Evolutionary conservation across 1,140 invertebrate species (phyloP).

Genomic region (Galleria mellonella): DNA sequence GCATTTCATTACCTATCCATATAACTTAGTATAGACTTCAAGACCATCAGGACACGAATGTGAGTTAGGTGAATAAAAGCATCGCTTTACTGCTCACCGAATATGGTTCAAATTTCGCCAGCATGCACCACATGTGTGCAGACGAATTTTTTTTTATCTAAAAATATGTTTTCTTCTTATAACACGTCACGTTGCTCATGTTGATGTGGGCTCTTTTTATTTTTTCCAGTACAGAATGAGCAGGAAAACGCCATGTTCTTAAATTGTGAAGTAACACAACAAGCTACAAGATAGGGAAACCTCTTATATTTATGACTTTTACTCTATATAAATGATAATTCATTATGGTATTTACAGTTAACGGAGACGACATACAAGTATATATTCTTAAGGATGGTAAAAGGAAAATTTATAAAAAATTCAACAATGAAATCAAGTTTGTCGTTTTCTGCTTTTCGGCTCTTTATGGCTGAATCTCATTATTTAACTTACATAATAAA

Average conservation of each 20-base stretch:
- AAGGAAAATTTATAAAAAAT: no score
- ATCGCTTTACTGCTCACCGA: neutral
- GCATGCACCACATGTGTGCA: neutral
- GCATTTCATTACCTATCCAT: slow-evolving; percentile 11
- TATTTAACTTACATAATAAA: no score
- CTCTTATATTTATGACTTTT: neutral
- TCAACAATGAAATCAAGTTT: no score
- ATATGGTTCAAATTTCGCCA: neutral
- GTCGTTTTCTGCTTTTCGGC: no score
- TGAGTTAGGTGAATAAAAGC: neutral
- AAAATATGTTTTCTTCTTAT: slow-evolving; percentile 1
- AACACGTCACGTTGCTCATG: slow-evolving; percentile 1
- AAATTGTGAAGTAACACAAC: no score
- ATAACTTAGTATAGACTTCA: neutral
- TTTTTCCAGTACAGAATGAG: neutral
- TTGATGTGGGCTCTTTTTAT: slow-evolving; percentile 3
- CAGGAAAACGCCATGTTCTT: neutral
- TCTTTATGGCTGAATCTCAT: no score
- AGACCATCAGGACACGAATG: neutral
- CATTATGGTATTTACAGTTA: no score
- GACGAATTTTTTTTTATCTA: no score
- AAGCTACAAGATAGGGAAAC: no score
- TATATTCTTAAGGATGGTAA: no score
- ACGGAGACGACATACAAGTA: no score
- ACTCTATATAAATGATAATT: neutral